Base-by-base conservation (phyloP, 2,113 vertebrate species). In the Sigmodon hispidus region DNA sequence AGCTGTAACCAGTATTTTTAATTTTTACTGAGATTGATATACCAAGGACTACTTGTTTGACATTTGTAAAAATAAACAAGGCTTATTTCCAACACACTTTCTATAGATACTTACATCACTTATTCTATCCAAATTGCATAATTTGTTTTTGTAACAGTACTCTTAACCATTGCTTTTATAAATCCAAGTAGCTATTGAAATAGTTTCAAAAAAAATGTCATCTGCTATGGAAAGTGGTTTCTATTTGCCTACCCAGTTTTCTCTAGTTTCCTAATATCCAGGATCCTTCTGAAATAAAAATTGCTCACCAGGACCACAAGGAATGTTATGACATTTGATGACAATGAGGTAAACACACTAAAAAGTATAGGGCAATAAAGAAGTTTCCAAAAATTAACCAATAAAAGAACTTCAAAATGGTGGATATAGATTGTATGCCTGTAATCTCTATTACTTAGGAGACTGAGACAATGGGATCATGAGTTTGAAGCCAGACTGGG, bases 1-100 rank as follows among this genome's bases (percentile, higher is more conserved):
- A 96, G 89, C 29, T 94, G 79, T 92, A 96, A 95, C 36, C 36
- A 94, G 34, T 95, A 93, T 96, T 36, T 93, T 96, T 43, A 85
- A 91, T 3, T 43, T 86, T 96, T 67, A 59, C 67, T 96, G 84
- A 96, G 92, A 95, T 67, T 92, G 84, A 6, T 63, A 95, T 96
- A 90, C 50, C 48, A 95, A 94, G 65, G 77, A 83, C 83, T 92
- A 55, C 10, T 80, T 94, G 31, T 69, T 95, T 91, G 61, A 91
- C 40, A 77, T 93, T 96, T 95, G 91, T 70, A 61, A 93, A 97
- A 94, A 55, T 90, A 96, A 94, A 11, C 31, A 87, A 87, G 7
- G 67, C 26, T 67, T 36, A 67, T 67, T 67, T 16, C 22, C 63
- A 9, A 26, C 16, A 63, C 34, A 90, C 55, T 93, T 73, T 94